phyloP scores from a whole-genome alignment of 2,113 vertebrate species.

The Ophiodon elongatus region DNA sequence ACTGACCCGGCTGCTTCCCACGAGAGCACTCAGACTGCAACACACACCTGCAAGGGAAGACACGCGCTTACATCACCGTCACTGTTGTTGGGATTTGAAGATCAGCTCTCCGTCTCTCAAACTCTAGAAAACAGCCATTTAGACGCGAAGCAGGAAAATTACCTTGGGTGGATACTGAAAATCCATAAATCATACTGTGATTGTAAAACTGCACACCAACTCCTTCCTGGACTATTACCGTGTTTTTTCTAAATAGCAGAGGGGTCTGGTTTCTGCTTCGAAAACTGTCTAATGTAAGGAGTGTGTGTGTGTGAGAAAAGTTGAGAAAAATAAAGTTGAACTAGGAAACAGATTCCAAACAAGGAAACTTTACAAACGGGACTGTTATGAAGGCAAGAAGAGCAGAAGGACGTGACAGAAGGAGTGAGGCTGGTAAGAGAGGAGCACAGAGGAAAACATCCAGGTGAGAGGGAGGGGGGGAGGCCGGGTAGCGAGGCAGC shows the following conservation, averaged over 20 bases:
- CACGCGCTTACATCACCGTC: background rate
- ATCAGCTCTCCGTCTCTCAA: background rate
- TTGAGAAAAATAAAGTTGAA: background rate
- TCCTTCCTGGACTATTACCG: background rate
- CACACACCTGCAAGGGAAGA: slow-evolving; percentile 85
- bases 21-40: slow-evolving; percentile 87
- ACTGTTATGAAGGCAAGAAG: background rate
- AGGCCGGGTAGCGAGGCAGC: slow-evolving; percentile 39
- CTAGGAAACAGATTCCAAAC: background rate
- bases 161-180: background rate
- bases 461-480: slow-evolving; percentile 11
- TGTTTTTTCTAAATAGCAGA: background rate
- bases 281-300: background rate
- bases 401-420: background rate
- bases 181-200: background rate
- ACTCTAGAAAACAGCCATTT: background rate
- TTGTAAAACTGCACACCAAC: background rate
- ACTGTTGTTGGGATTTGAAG: background rate
- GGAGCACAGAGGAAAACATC: slow-evolving; percentile 14
- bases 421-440: background rate
- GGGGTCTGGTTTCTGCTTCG: background rate
- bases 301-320: background rate
- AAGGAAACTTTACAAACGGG: background rate
- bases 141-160: background rate
- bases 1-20: slow-evolving; percentile 86